Evolutionary conservation across 2,113 vertebrate genomes (phyloP), one percentile per base, ranked within the genome.

Genomic region (Ramphastos sulfuratus): DNA sequence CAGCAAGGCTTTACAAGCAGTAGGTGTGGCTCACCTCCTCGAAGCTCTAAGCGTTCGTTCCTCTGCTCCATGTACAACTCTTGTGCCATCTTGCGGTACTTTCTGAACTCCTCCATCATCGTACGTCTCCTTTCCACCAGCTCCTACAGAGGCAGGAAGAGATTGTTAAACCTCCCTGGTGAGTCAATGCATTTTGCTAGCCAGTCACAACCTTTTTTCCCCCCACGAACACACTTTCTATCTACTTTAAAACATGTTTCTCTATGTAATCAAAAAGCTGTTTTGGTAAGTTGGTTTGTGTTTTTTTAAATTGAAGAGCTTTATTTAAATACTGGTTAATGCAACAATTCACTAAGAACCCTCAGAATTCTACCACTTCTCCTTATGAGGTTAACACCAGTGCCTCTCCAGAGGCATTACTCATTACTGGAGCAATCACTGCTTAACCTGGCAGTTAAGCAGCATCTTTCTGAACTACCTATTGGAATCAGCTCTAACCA

Each of bases 91-190:
- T 99, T 99, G 33, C 99, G 98, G 98, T 99, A 99, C 89, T 96
- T 97, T 8, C 97, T 97, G 97, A 99, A 99, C 17, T 99, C 99
- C 19, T 99, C 99, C 99, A 99, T 99, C 99, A 99, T 99, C 44
- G 98, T 95, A 31, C 98, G 98, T 65, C 99, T 98, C 91, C 99
- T 98, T 90, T 99, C 99, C 71, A 99, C 98, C 82, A 99, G 95
- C 97, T 99, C 99, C 99, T 99, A 59, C 15, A 13, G 37, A 67
- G 64, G 67, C 56, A 70, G 48, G 18, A 12, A 39, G 24, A 19
- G 20, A 2, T 12, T 1, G 1, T 82, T 28, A 19, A 31, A 28
- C 50, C 59, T 44, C n/a, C 39, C 19, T 44, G 15, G 0, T 1
- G 12, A 27, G 3, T 16, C 30, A 44, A 23, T 6, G 6, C 37